These are phyloP conservation scores for Sesamia inferens DNA, from an alignment of 2,888 invertebrate genomes.

Conservation along the genomic window DNA sequence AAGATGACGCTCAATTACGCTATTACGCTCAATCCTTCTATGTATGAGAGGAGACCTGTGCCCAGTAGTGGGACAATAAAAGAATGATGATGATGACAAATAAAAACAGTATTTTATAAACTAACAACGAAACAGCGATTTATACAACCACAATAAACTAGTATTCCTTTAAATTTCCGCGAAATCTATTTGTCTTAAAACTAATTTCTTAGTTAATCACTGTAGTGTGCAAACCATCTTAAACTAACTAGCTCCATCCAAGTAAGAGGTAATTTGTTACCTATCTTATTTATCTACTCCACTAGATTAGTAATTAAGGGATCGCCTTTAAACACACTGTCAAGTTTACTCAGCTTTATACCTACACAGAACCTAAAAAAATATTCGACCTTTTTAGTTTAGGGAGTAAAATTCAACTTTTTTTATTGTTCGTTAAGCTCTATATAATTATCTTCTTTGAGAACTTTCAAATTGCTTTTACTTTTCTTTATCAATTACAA, in stretches of 20 bases:
- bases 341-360: constrained; percentile 21
- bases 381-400: constrained; percentile 20
- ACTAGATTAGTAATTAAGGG: constrained; percentile 51
- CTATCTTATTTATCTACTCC: constrained; percentile 55
- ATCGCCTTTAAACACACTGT: constrained; percentile 29
- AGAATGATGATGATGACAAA: too few relatives aligned
- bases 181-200: constrained; percentile 20
- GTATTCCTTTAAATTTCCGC: neutral
- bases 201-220: constrained; percentile 24
- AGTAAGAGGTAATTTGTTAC: constrained; percentile 52
- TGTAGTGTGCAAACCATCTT: constrained; percentile 39
- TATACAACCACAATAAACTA: neutral
- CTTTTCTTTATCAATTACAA: neutral
- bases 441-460: neutral
- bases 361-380: neutral
- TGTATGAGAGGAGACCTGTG: too few relatives aligned
- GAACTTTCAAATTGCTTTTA: neutral
- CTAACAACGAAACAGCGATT: too few relatives aligned
- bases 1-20: too few relatives aligned
- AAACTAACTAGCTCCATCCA: constrained; percentile 30
- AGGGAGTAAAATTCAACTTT: constrained; percentile 15
- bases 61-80: too few relatives aligned
- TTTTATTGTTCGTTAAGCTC: constrained; percentile 11
- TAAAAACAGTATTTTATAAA: too few relatives aligned
- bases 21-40: too few relatives aligned